Evolutionary conservation across 2,797 vertebrate genomes (phyloP).

Genomic region (Trichosurus vulpecula): DNA sequence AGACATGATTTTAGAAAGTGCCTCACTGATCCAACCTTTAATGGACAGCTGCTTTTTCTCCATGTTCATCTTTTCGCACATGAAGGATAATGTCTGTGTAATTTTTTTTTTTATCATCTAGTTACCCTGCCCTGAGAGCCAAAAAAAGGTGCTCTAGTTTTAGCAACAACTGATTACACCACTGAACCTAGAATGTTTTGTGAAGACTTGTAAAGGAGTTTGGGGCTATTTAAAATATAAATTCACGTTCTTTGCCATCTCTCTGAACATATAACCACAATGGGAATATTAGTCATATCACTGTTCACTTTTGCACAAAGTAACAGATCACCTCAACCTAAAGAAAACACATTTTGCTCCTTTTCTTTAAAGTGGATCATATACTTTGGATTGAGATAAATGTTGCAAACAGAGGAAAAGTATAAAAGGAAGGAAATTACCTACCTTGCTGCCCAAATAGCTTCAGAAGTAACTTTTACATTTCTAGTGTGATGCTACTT

Average conservation of each 20-base stretch:
- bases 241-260: constrained; percentile 52
- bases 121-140: constrained; percentile 28
- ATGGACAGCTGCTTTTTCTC: constrained; percentile 22
- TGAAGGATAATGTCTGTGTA: neutral
- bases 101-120: constrained; percentile 27
- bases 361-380: neutral
- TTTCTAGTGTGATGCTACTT: neutral
- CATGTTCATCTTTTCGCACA: neutral
- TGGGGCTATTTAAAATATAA: constrained; percentile 54
- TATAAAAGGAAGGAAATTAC: constrained; percentile 56
- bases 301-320: constrained; percentile 60
- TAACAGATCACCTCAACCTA: constrained; percentile 48
- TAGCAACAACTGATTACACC: constrained; percentile 51
- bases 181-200: constrained; percentile 57
- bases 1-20: neutral
- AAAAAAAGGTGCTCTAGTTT: constrained; percentile 40
- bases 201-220: constrained; percentile 51
- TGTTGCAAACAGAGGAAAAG: constrained; percentile 47
- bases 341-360: constrained; percentile 53
- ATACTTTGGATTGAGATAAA: constrained; percentile 57
- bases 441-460: constrained; percentile 39
- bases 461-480: constrained; percentile 51
- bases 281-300: constrained; percentile 43
- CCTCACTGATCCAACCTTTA: neutral
- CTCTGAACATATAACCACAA: constrained; percentile 56